Conservation (phyloP, 2,888 invertebrate species). For the Tachina lurida region DNA sequence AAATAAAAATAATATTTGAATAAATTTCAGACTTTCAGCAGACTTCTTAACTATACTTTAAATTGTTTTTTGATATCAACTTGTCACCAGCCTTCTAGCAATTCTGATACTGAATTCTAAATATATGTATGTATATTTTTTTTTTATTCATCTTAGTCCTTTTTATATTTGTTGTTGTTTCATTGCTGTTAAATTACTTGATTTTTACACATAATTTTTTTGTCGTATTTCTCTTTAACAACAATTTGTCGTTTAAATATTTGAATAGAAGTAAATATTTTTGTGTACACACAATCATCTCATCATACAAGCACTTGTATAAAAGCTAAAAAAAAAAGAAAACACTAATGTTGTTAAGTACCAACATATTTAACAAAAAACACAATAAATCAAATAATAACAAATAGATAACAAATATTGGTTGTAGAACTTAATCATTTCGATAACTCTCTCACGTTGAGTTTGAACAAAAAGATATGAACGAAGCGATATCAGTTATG, state of each 20-base stretch:
- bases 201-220: slow-evolving; percentile 58
- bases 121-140: not conserved
- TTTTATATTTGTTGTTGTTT: slow-evolving; percentile 11
- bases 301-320: not conserved
- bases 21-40: too few species aligned
- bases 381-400: slow-evolving; percentile 12
- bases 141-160: not conserved
- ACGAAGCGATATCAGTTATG: too few species aligned
- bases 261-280: slow-evolving; percentile 32
- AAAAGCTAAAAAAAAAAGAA: not conserved
- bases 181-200: slow-evolving; percentile 54
- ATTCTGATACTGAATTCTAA: too few species aligned
- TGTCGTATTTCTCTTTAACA: slow-evolving; percentile 54
- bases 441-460: not conserved
- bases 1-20: too few species aligned
- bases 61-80: too few species aligned
- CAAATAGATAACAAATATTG: not conserved
- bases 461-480: not conserved
- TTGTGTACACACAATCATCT: not conserved
- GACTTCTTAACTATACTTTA: too few species aligned
- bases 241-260: slow-evolving; percentile 68
- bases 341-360: not conserved
- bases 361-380: slow-evolving; percentile 21
- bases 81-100: too few species aligned
- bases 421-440: slow-evolving; percentile 9